Evolutionary conservation across 2,113 vertebrate species (phyloP).

Genomic region (Saccopteryx bilineata): DNA sequence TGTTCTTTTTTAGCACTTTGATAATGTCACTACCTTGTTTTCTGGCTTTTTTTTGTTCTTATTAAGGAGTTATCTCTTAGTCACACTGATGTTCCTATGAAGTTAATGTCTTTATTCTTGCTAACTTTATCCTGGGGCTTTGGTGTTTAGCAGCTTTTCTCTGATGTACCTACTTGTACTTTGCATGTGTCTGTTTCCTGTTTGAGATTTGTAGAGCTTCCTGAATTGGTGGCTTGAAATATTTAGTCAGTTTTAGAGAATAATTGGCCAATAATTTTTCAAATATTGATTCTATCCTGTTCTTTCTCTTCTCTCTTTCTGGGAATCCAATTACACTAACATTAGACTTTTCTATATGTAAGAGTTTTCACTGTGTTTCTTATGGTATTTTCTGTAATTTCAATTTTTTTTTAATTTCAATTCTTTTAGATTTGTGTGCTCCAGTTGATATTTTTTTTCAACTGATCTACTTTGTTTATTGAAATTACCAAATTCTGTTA

Average conservation of each 20-base stretch:
- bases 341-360: neutral
- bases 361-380: neutral
- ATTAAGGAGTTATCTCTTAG: neutral
- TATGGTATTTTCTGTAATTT: neutral
- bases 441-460: neutral
- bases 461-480: neutral
- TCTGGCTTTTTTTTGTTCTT: neutral
- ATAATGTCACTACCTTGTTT: neutral
- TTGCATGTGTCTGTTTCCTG: neutral
- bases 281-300: neutral
- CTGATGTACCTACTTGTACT: neutral
- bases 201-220: neutral
- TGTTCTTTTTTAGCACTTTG: neutral
- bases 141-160: neutral
- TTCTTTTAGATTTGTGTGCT: neutral
- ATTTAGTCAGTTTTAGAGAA: neutral
- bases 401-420: neutral
- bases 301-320: neutral
- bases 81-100: neutral
- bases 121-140: neutral
- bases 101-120: neutral
- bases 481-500: neutral
- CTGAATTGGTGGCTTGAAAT: neutral
- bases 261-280: slow-evolving; percentile 9
- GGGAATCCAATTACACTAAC: neutral